Evolutionary conservation across 2,113 vertebrate species (phyloP).

Genomic region (Nansenia antarctica): DNA sequence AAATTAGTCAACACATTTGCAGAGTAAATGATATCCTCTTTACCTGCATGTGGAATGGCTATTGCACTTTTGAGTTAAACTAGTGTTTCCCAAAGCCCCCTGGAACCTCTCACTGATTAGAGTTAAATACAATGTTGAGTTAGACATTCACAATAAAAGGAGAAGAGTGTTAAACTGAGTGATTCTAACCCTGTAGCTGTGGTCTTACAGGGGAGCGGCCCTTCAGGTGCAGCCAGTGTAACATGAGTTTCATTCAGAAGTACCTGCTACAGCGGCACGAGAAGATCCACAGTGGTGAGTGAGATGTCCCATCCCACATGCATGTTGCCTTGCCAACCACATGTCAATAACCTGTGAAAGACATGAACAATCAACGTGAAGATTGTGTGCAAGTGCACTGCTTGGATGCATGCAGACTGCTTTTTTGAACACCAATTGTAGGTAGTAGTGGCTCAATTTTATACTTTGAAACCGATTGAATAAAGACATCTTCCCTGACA

Average conservation of each 20-base stretch:
- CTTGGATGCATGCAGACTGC: too few relatives aligned
- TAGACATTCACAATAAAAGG: background rate
- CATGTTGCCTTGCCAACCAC: background rate
- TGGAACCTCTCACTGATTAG: background rate
- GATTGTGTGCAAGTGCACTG: background rate
- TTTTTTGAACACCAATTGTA: too few relatives aligned
- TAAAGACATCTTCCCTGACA: background rate
- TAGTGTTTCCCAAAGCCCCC: background rate
- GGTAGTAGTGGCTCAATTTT: too few relatives aligned
- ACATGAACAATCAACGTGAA: background rate
- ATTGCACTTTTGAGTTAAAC: background rate
- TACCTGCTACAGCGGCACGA: constrained; percentile 96
- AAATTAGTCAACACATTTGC: too few relatives aligned
- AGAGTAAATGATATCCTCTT: too few relatives aligned
- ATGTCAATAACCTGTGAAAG: background rate
- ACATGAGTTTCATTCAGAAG: constrained; percentile 99
- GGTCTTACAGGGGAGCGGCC: constrained; percentile 85
- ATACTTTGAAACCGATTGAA: too few relatives aligned
- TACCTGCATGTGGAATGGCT: background rate
- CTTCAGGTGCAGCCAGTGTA: constrained; percentile 97
- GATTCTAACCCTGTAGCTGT: background rate
- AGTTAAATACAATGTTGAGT: background rate
- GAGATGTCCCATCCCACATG: background rate
- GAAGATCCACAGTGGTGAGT: constrained; percentile 94
- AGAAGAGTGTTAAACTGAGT: background rate